Conservation (phyloP, 2,888 invertebrate genomes). For the Limnephilus lunatus region DNA sequence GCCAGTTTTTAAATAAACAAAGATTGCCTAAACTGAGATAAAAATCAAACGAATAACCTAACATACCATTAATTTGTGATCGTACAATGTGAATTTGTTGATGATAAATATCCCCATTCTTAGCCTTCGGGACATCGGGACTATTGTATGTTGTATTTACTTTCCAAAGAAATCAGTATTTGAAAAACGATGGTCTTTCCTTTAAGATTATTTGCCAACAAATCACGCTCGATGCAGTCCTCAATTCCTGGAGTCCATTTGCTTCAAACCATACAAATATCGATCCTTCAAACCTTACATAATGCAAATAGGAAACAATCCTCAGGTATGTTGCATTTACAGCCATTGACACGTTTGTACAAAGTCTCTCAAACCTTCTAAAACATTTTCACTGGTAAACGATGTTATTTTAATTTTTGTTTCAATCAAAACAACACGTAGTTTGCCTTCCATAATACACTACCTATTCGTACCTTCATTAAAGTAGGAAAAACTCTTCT, state of each 20-base stretch:
- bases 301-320: constrained; percentile 20
- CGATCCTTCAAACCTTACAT: neutral
- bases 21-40: neutral
- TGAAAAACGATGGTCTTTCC: neutral
- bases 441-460: too few species aligned
- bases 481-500: too few species aligned
- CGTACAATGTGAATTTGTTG: neutral
- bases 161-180: neutral
- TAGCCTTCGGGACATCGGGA: neutral
- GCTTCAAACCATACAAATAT: neutral
- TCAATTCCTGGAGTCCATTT: constrained; percentile 15
- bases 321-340: constrained; percentile 30
- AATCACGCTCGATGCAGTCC: constrained; percentile 18
- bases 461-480: too few species aligned
- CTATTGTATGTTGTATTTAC: constrained; percentile 13
- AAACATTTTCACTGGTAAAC: constrained; percentile 4
- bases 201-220: constrained; percentile 36
- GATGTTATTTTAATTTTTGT: too few species aligned
- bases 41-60: neutral
- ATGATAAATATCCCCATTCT: constrained; percentile 20
- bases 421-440: too few species aligned
- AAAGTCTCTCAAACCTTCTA: neutral
- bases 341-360: constrained; percentile 13
- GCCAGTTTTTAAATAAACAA: neutral
- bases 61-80: neutral